Evolutionary conservation across 2,888 invertebrate genomes (phyloP), one percentile per base, ranked within the genome.

Genomic region (Eupithecia insigniata): DNA sequence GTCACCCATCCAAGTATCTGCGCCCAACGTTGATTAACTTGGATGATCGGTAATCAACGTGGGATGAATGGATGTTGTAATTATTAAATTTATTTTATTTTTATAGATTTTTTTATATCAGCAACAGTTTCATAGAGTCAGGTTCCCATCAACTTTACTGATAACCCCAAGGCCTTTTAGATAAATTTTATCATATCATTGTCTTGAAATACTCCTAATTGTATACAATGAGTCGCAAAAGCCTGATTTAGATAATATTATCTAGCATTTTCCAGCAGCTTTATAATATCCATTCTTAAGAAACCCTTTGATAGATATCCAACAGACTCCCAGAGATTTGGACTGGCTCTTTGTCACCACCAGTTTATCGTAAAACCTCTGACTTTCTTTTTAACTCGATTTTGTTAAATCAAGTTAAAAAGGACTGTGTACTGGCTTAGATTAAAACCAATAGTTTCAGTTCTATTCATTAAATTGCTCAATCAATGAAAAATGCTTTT

Each of bases 101-200:
- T n/a, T n/a, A n/a, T n/a, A n/a, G n/a, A n/a, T n/a, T n/a, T n/a
- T n/a, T n/a, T n/a, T n/a, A n/a, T n/a, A n/a, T n/a, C n/a, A n/a
- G n/a, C n/a, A n/a, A n/a, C n/a, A n/a, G 32, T 68, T 68, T 30
- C 39, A 68, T 60, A 55, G 32, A 67, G 51, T 26, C 55, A 16
- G 51, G 34, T 67, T 22, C 51, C 55, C 66, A 67, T 55, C 26
- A 43, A 14, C 51, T 36, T 66, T 7, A 55, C n/a, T 67, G 70
- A 71, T 71, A 71, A 71, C 70, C 70, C 61, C 60, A 68, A 46
- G n/a, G 46, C 32, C 61, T 43, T 61, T 51, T 10, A 26, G 26
- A 28, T 30, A 43, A 32, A 26, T 32, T 10, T 32, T 62, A 62
- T 62, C 32, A 32, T 62, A 62, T 62, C 61, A 62, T 62, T n/a